Base-by-base conservation (phyloP, 1,140 invertebrate genomes). In the Drosophila nigromelanica region DNA sequence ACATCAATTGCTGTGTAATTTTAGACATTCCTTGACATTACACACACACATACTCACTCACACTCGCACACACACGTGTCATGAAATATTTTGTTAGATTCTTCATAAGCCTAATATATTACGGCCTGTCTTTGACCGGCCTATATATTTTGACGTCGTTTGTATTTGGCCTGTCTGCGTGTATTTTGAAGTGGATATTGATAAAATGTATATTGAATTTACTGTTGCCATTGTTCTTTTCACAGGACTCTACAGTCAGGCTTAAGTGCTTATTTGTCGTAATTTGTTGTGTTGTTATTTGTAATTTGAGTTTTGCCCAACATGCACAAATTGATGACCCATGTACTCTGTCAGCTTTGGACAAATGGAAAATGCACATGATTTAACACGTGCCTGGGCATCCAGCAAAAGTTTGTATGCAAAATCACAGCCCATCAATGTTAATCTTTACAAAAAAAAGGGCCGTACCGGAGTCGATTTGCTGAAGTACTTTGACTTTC, bases 121-220 rank as follows among this genome's bases (percentile, higher is more conserved):
- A n/a, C n/a, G 14, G 14, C 14, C 10, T 6, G 24, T 10, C n/a
- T 11, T 15, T 52, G 33, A 35, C 33, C 39, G 33, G 42, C 39
- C 47, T 30, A 47, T 58, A 47, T 52, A 35, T 52, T 43, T 21
- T 42, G 43, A 45, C 21, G 33, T 55, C 59, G 14, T 47, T 21
- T 37, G 48, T 30, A 43, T 12, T n/a, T 48, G 21, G 58, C 40
- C 51, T 50, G 60, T 71, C 61, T 71, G 51, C 18, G 52, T 18
- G 30, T 58, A 71, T 56, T 64, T 50, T 56, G 76, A 85, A 83
- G 80, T 80, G 62, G 78, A 78, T 81, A 85, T 81, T 85, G 82
- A 86, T 85, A 74, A 85, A 85, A 80, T 86, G 75, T 78, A 74
- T 75, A 85, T 85, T 80, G 81, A 78, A 85, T 85, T 86, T 77